Conservation (phyloP, 2,888 invertebrate genomes). For the Leptopilina drosophilae region DNA sequence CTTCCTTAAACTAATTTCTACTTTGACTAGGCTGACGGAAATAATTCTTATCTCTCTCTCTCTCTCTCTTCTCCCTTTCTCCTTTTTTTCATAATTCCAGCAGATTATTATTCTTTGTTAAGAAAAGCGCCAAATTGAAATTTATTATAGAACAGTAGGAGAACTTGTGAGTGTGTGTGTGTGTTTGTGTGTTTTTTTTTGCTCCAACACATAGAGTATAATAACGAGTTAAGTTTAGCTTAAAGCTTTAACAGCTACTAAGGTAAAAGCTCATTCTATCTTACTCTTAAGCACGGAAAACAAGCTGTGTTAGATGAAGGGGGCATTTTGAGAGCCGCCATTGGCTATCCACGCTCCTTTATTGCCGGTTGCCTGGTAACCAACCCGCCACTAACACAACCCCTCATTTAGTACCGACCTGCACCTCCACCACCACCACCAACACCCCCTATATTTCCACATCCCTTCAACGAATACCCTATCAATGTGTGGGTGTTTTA, state of each 20-base stretch:
- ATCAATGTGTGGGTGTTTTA: background rate
- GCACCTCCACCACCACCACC: constrained; percentile 56
- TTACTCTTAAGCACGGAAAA: constrained; percentile 74
- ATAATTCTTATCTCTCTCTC: background rate
- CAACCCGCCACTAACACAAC: constrained; percentile 66
- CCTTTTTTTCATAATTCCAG: background rate
- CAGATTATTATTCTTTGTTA: background rate
- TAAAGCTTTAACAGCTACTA: constrained; percentile 76
- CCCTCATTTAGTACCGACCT: constrained; percentile 60
- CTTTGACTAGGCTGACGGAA: background rate
- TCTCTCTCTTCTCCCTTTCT: background rate
- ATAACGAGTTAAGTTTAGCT: constrained; percentile 55
- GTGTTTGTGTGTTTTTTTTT: background rate
- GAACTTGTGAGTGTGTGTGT: no score
- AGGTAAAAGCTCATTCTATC: constrained; percentile 73
- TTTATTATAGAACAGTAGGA: constrained; percentile 14
- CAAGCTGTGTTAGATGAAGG: constrained; percentile 74
- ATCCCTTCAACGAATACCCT: constrained; percentile 41
- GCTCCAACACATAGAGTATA: constrained; percentile 18
- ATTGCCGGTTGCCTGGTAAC: constrained; percentile 76
- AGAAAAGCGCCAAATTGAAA: constrained; percentile 6
- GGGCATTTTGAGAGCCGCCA: constrained; percentile 75
- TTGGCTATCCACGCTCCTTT: constrained; percentile 76
- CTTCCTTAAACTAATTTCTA: background rate
- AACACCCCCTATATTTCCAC: constrained; percentile 55